Base-by-base conservation (phyloP, 2,113 vertebrate species). In the Rhagologus leucostigma region DNA sequence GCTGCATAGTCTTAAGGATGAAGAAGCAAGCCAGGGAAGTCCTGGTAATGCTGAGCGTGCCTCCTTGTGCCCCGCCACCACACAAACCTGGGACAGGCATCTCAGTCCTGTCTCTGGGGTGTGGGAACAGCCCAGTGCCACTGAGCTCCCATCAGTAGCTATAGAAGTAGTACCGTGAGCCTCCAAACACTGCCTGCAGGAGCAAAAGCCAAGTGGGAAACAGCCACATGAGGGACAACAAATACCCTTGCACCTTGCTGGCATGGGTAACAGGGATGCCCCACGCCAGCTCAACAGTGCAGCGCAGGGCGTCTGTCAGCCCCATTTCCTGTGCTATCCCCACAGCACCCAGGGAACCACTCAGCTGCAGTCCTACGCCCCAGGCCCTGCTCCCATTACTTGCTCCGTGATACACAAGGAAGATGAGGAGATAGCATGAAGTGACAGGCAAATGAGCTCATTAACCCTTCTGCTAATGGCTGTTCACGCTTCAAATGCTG, bases 391-490 rank as follows among this genome's bases (percentile, higher is more conserved):
- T 86, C 89, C 91, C 87, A 82, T 89, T 89, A 68, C 77, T 69
- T 84, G 59, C 63, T 93, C 47, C 0, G 0, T 60, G 55, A 67
- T 71, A 59, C 0, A 3, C 7, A 70, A 82, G 73, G 83, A 93
- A 42, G 82, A 88, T 50, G 84, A 87, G 35, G 30, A 92, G 68
- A 84, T 49, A 89, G 91, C 46, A 63, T 13, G 50, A 96, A 96
- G 90, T 96, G 95, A 96, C 90, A 93, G 73, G 60, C 75, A 95
- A 97, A 95, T 3, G 78, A 97, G 89, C 93, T 96, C 87, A 97
- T 95, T 96, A 97, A 95, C 94, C 84, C 95, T 82, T 93, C 88
- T 89, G 87, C 91, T 96, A 97, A 97, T 96, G 92, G 84, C 62
- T 90, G 89, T 93, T 97, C 94, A 92, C 3, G 46, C 93, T 96